A percentile compares a stretch with the other conserved stretches of the same genome.
Conservation (phyloP, 2,888 invertebrate species). For the Hydraecia micacea region DNA sequence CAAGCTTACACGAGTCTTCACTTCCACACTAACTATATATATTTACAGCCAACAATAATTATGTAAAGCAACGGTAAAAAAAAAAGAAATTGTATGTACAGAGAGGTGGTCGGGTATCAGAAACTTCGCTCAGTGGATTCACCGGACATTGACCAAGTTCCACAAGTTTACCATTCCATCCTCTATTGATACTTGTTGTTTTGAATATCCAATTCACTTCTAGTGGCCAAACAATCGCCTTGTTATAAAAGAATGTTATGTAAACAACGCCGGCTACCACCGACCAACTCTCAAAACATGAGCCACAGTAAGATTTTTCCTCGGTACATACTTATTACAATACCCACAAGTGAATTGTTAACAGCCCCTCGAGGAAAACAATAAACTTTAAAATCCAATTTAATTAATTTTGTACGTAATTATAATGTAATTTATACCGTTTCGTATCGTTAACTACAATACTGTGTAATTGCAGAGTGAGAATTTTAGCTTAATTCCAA, state of each 20-base stretch:
- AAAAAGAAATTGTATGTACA: constrained; percentile 39
- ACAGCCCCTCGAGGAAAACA: constrained; percentile 37
- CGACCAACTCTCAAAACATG: constrained; percentile 75
- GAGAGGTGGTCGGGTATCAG: constrained; percentile 65
- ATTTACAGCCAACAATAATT: constrained; percentile 22
- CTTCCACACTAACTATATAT: constrained; percentile 37
- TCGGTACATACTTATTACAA: constrained; percentile 55
- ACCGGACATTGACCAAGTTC: constrained; percentile 84
- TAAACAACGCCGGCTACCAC: constrained; percentile 76
- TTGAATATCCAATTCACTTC: constrained; percentile 75
- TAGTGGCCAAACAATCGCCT: constrained; percentile 79
- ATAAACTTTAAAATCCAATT: constrained; percentile 34
- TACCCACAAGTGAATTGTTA: constrained; percentile 53
- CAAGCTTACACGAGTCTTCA: constrained; percentile 56
- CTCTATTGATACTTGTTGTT: constrained; percentile 74
- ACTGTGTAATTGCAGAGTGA: constrained; percentile 41
- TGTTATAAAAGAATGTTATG: constrained; percentile 80
- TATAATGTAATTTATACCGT: constrained; percentile 22
- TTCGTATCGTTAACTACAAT: constrained; percentile 36
- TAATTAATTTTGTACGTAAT: constrained; percentile 38
- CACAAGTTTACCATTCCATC: constrained; percentile 73
- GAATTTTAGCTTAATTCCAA: constrained; percentile 32
- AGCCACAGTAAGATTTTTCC: constrained; percentile 70
- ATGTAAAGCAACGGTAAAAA: constrained; percentile 39
- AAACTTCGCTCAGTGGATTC: constrained; percentile 73